A percentile compares a stretch with the other conserved stretches of the same genome.
These are phyloP conservation scores for Cyrtorhinus lividipennis DNA, from an alignment of 1,140 invertebrate genomes.

Conservation along the genomic window DNA sequence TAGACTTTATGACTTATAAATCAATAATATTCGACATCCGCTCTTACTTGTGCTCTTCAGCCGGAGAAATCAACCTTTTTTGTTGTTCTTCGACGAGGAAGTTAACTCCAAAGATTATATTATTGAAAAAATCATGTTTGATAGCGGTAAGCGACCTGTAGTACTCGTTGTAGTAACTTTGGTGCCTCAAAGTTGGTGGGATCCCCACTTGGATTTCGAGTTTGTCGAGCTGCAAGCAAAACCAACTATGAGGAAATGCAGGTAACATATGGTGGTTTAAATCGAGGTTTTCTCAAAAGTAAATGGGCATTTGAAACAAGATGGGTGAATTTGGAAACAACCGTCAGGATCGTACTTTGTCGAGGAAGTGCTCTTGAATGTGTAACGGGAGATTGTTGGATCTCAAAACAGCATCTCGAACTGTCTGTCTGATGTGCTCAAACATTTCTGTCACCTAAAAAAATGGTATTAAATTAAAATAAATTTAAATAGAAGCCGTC, in stretches of 20 bases:
- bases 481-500: too few species aligned
- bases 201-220: constrained; percentile 38
- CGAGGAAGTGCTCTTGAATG: constrained; percentile 30
- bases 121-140: constrained; percentile 36
- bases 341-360: constrained; percentile 34
- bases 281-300: background rate
- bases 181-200: constrained; percentile 32
- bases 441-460: constrained; percentile 31
- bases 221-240: constrained; percentile 32
- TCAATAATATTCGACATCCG: background rate
- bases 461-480: constrained; percentile 6
- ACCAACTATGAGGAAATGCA: constrained; percentile 19
- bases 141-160: constrained; percentile 34
- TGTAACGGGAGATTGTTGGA: constrained; percentile 25
- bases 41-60: constrained; percentile 27
- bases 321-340: too few species aligned
- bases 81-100: constrained; percentile 30
- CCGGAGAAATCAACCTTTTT: constrained; percentile 25
- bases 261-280: constrained; percentile 18
- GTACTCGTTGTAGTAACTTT: constrained; percentile 32
- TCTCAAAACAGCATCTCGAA: constrained; percentile 24
- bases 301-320: constrained; percentile 3
- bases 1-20: too few species aligned
- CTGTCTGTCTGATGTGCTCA: constrained; percentile 26
- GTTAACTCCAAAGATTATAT: constrained; percentile 31